These are phyloP conservation scores for Caenorhabditis afra DNA, from an alignment of 2,888 invertebrate species.

Conservation along the genomic window DNA sequence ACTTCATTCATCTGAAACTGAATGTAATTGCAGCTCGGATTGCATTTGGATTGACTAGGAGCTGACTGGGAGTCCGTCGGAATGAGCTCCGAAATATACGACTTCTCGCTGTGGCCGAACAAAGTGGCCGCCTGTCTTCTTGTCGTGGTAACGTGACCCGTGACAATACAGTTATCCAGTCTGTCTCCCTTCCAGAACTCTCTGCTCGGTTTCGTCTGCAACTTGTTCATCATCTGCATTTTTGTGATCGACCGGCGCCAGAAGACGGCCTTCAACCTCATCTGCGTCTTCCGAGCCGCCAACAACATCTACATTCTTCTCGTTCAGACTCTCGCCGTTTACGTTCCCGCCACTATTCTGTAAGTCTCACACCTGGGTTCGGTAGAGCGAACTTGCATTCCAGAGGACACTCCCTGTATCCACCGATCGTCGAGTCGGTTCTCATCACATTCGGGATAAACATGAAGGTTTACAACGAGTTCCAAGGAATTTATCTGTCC, in stretches of 20 bases:
- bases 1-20: too few species aligned
- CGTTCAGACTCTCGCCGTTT: not conserved
- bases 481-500: slow-evolving; percentile 28
- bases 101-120: not conserved
- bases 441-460: slow-evolving; percentile 6
- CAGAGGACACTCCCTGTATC: slow-evolving; percentile 24
- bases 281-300: slow-evolving; percentile 11
- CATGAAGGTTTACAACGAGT: slow-evolving; percentile 30
- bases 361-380: not conserved
- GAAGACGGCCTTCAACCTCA: slow-evolving; percentile 27
- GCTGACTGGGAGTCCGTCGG: too few species aligned
- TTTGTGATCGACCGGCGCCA: not conserved
- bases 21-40: too few species aligned
- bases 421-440: slow-evolving; percentile 21
- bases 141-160: not conserved
- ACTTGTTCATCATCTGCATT: not conserved
- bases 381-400: not conserved
- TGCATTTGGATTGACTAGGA: too few species aligned
- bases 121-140: not conserved
- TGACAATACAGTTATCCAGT: not conserved
- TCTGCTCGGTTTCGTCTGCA: not conserved
- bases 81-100: not conserved
- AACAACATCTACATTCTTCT: slow-evolving; percentile 8
- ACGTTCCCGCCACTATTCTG: slow-evolving; percentile 17
- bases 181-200: not conserved